Conservation (phyloP, 2,888 invertebrate species). For the Coelinius sp. region DNA sequence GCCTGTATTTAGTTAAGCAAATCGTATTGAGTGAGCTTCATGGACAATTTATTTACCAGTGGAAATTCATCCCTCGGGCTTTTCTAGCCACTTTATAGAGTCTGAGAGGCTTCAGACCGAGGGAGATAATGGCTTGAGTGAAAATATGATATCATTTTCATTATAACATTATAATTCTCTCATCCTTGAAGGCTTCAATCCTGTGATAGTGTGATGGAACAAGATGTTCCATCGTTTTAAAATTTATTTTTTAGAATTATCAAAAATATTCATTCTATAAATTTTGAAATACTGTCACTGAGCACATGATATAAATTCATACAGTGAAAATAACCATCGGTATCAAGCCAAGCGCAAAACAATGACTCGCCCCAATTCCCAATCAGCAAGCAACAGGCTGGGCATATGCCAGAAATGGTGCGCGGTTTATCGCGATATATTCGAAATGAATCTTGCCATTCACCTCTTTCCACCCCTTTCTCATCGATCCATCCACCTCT, state of each 20-base stretch:
- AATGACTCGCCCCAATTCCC: conserved; percentile 55
- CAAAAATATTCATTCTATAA: neutral
- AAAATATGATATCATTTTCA: neutral
- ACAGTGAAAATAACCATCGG: conserved; percentile 5
- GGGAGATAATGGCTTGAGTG: neutral
- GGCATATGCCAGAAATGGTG: conserved; percentile 32
- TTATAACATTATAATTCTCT: neutral
- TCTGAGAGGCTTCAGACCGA: too few relatives aligned
- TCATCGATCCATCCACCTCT: neutral
- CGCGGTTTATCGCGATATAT: conserved; percentile 34
- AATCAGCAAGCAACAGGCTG: conserved; percentile 53
- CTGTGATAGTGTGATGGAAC: too few relatives aligned
- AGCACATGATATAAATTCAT: neutral
- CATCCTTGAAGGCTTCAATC: neutral
- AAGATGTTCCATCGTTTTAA: too few relatives aligned
- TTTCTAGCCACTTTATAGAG: too few relatives aligned
- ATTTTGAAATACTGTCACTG: neutral
- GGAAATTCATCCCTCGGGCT: too few relatives aligned
- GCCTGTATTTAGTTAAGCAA: neutral
- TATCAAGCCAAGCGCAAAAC: conserved; percentile 47
- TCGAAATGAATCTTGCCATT: conserved; percentile 31
- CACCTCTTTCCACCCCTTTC: conserved; percentile 3
- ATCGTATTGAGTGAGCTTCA: neutral
- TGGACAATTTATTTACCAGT: neutral
- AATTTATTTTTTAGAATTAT: neutral